These are phyloP conservation scores for Rattus rattus DNA, from an alignment of 2,113 vertebrate genomes.

Conservation along the genomic window DNA sequence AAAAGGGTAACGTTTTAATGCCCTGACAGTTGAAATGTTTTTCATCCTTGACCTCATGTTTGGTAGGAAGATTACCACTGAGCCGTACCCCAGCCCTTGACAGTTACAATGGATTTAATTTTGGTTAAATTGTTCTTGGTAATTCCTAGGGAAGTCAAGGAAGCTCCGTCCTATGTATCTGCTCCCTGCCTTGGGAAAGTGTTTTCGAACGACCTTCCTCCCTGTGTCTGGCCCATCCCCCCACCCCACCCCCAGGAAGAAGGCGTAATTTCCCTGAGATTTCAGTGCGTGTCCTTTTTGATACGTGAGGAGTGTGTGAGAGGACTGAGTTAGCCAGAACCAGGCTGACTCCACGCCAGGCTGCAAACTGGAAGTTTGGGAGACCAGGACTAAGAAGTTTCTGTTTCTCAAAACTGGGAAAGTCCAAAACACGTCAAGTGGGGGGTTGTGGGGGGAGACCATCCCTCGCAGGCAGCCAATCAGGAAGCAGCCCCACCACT, in stretches of 20 bases:
- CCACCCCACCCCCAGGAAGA: too few relatives aligned
- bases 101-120: neutral
- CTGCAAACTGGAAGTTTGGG: too few relatives aligned
- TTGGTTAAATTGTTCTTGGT: neutral
- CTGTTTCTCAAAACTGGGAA: too few relatives aligned
- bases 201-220: neutral
- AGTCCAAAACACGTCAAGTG: too few relatives aligned
- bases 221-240: neutral
- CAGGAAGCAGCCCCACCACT: too few relatives aligned
- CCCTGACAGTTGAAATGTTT: neutral
- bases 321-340: too few relatives aligned
- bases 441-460: too few relatives aligned
- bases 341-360: too few relatives aligned
- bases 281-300: neutral
- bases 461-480: too few relatives aligned
- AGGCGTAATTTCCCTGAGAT: neutral
- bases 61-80: neutral
- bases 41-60: neutral
- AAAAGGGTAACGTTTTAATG: neutral
- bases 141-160: neutral
- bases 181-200: neutral
- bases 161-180: neutral
- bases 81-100: neutral
- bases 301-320: neutral
- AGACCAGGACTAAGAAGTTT: too few relatives aligned